A percentile compares a stretch with the other conserved stretches of the same genome.
These are phyloP conservation scores for Schizaphis graminum DNA, from an alignment of 2,888 invertebrate species.

Conservation along the genomic window DNA sequence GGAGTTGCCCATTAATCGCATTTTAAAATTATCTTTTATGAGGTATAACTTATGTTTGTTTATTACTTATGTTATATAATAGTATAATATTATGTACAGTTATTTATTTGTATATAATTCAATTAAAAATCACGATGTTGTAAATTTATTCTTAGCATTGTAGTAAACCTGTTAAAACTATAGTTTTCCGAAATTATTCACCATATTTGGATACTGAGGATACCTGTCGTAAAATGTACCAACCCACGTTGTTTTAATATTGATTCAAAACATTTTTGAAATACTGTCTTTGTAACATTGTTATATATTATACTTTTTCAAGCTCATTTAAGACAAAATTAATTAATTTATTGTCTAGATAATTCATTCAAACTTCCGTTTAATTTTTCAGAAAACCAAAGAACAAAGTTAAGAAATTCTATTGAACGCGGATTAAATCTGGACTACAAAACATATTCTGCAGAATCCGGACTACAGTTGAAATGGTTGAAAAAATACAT, in stretches of 20 bases:
- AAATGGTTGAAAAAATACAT: not conserved
- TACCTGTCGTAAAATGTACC: not conserved
- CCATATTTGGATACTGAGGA: not conserved
- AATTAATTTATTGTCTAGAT: not conserved
- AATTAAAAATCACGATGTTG: not conserved
- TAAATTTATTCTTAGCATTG: not conserved
- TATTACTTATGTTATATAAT: not conserved
- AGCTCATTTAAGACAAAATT: not conserved
- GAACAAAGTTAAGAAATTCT: not conserved
- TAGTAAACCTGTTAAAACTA: not conserved
- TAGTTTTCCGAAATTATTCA: not conserved
- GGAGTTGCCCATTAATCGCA: not conserved
- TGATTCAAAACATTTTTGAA: not conserved
- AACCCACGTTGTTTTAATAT: not conserved
- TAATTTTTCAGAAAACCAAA: not conserved
- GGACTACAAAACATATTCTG: too few relatives aligned
- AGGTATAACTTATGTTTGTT: not conserved
- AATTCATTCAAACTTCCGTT: not conserved
- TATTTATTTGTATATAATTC: not conserved
- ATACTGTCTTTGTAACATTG: not conserved
- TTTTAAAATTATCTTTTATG: not conserved
- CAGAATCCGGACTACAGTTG: too few relatives aligned
- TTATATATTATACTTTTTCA: not conserved
- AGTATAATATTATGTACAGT: not conserved
- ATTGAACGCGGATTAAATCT: too few relatives aligned